Evolutionary conservation across 2,113 vertebrate species (phyloP).

Genomic region (Stercorarius parasiticus): DNA sequence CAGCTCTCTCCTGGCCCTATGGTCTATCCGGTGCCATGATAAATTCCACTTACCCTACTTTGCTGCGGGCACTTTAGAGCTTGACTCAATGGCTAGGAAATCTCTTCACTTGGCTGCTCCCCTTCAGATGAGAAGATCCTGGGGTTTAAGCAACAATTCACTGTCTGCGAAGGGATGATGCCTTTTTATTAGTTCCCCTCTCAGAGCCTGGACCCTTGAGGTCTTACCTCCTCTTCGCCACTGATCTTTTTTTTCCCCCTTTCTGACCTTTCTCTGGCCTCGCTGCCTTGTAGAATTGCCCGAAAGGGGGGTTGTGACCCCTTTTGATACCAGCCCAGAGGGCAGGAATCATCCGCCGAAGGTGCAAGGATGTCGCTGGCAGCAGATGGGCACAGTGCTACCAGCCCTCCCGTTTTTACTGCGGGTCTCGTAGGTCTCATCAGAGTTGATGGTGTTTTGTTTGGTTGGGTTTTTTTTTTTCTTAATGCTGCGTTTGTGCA

Average conservation of each 20-base stretch:
- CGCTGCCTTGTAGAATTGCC: background rate
- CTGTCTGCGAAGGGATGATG: background rate
- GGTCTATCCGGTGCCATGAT: slow-evolving; percentile 12
- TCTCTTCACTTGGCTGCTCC: slow-evolving; percentile 15
- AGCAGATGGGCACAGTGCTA: background rate
- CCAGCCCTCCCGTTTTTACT: background rate
- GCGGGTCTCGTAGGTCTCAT: slow-evolving; percentile 23
- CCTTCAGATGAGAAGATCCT: background rate
- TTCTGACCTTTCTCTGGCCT: background rate
- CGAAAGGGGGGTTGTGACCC: background rate
- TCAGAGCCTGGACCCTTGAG: background rate
- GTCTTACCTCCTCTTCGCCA: background rate
- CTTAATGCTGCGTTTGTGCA: background rate
- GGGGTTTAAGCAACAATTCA: background rate
- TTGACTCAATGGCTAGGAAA: slow-evolving; percentile 28
- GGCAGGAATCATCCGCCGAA: background rate
- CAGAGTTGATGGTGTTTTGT: background rate
- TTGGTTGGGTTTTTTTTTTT: background rate
- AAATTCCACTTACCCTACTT: slow-evolving; percentile 33
- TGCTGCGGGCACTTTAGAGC: slow-evolving; percentile 34
- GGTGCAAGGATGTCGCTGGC: background rate
- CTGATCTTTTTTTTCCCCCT: background rate
- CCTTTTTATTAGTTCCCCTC: slow-evolving; percentile 9
- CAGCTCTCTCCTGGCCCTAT: background rate
- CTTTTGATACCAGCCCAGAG: background rate